These are phyloP conservation scores for Tachycineta bicolor DNA, from an alignment of 2,113 vertebrate genomes.

Conservation along the genomic window DNA sequence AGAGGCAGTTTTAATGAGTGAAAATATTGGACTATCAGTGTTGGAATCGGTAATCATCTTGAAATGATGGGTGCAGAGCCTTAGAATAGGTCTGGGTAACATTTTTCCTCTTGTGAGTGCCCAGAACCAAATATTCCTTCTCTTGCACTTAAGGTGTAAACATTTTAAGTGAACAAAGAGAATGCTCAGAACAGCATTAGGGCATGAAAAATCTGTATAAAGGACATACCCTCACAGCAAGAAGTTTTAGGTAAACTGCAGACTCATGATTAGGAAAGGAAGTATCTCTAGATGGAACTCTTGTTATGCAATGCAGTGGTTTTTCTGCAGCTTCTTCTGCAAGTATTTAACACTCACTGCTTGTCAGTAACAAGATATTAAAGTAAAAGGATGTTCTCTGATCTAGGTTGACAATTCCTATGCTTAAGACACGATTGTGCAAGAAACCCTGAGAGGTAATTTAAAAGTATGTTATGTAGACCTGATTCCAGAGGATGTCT, in stretches of 20 bases:
- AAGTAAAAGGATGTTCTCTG: slow-evolving; percentile 30
- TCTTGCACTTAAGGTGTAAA: neutral
- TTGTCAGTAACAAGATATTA: neutral
- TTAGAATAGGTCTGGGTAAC: neutral
- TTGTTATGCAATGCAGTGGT: neutral
- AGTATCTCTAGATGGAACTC: neutral
- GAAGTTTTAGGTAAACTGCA: neutral
- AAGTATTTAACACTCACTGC: neutral
- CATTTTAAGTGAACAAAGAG: neutral
- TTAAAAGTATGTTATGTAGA: slow-evolving; percentile 3
- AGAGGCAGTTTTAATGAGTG: neutral
- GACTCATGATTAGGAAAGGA: neutral
- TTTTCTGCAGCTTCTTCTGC: neutral
- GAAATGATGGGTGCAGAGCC: neutral
- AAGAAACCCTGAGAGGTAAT: neutral
- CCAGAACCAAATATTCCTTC: neutral
- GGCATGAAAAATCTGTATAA: neutral
- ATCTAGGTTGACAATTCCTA: neutral
- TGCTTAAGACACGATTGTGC: neutral
- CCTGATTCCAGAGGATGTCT: neutral
- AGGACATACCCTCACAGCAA: neutral
- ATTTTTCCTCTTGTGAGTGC: neutral
- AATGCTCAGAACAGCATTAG: neutral
- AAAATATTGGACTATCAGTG: neutral
- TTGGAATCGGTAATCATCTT: neutral